Percentiles rank a stretch among this genome's conserved stretches.
Evolutionary conservation across 2,797 vertebrate genomes (phyloP).

Genomic region (Acipenser transmontanus): DNA sequence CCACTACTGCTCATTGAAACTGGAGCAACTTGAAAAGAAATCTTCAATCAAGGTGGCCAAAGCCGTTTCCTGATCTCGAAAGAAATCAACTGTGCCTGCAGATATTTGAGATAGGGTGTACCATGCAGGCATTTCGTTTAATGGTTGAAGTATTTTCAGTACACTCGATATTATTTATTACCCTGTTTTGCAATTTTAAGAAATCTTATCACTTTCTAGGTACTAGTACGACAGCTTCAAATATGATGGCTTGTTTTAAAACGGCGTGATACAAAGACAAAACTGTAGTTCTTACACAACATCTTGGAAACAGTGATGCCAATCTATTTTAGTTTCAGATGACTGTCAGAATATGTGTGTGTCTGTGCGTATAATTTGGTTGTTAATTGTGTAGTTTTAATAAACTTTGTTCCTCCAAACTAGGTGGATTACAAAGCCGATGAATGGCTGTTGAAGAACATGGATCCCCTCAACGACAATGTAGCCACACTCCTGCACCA

Average conservation of each 20-base stretch:
- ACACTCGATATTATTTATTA: no score
- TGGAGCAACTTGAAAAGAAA: background rate
- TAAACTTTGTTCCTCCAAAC: background rate
- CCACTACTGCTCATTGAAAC: background rate
- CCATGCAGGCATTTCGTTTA: no score
- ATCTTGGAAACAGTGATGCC: no score
- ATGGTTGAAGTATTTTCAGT: no score
- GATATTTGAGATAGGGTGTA: no score
- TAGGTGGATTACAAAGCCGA: conserved; percentile 87
- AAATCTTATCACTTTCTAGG: no score
- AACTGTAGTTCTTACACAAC: no score
- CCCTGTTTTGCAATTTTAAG: no score
- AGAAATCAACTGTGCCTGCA: background rate
- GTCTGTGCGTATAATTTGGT: background rate
- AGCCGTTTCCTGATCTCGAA: background rate
- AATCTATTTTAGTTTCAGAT: no score
- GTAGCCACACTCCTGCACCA: conserved; percentile 81
- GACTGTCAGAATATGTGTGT: background rate
- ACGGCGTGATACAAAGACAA: no score
- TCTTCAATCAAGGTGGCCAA: background rate
- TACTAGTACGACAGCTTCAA: no score
- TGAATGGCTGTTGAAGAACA: conserved; percentile 90
- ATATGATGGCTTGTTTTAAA: no score
- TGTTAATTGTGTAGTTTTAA: background rate
- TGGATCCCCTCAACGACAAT: conserved; percentile 85